Conservation (phyloP, 2,888 invertebrate genomes). For the Clistopyga incitator region DNA sequence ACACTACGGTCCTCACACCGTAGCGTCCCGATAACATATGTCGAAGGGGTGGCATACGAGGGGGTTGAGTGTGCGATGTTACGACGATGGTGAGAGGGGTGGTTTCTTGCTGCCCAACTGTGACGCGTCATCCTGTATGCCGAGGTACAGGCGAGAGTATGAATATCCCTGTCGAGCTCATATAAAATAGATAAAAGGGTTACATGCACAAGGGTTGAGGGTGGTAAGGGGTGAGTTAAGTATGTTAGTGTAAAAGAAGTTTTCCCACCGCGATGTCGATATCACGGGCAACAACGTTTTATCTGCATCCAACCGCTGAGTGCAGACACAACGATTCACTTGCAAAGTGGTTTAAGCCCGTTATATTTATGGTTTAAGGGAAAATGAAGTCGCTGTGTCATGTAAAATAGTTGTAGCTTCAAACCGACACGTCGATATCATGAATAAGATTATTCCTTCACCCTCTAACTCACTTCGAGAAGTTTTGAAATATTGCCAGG, state of each 20-base stretch:
- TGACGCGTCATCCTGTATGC: neutral
- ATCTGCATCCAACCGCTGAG: slow-evolving; percentile 12
- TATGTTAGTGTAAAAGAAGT: slow-evolving; percentile 18
- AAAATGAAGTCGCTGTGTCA: neutral
- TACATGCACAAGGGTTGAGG: neutral
- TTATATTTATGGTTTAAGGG: neutral
- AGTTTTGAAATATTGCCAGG: neutral
- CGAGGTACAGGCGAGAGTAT: neutral
- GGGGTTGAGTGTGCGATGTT: slow-evolving; percentile 10
- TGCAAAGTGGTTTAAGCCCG: neutral
- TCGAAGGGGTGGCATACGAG: slow-evolving; percentile 9
- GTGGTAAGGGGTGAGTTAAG: slow-evolving; percentile 14
- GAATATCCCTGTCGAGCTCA: slow-evolving; percentile 10
- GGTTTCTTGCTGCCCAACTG: slow-evolving; percentile 5
- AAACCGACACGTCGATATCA: too few relatives aligned
- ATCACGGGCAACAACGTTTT: slow-evolving; percentile 11
- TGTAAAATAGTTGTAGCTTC: neutral
- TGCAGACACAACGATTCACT: neutral
- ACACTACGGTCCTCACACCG: neutral
- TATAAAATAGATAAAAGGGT: slow-evolving; percentile 11
- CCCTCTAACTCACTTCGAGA: neutral
- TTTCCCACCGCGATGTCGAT: slow-evolving; percentile 15
- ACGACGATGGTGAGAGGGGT: slow-evolving; percentile 3
- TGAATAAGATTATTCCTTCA: neutral
- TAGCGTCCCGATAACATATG: slow-evolving; percentile 6